Base-by-base conservation (phyloP, 2,113 vertebrate genomes). In the Podarcis muralis region DNA sequence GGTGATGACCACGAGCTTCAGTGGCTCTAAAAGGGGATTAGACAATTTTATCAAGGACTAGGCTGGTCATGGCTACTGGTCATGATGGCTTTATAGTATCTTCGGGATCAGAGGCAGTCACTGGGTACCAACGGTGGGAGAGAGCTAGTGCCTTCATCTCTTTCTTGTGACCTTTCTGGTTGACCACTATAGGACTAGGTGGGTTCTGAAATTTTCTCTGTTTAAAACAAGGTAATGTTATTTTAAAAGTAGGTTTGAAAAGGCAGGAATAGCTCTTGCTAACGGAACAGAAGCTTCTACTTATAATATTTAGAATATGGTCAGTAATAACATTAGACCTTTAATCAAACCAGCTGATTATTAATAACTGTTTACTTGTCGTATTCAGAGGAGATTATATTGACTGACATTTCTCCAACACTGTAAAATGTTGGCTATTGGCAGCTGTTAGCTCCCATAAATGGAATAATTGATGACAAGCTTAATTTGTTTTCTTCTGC, bases 361-460 rank as follows among this genome's bases (percentile, higher is more conserved):
- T 84, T 93, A 90, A 57, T 82, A 93, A 90, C 77, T 77, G 22
- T 78, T 93, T 92, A 40, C 86, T 95, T 94, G 74, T 90, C 83
- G 57, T 87, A 25, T 76, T 69, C 82, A 68, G 72, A 86, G n/a
- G 81, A 86, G 85, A 69, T 83, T 91, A 83, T 89, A 53, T 91
- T 88, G 93, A 93, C 90, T 90, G 87, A 88, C 0, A 0, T 89
- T 72, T 92, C 40, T 86, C 2, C 2, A 66, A 80, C 43, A 90
- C 86, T 66, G 27, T 78, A 90, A 92, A 90, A 75, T 87, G 22
- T 7, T 91, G 8, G 72, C 3, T 69, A 87, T 81, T 93, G 88
- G 83, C 80, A 84, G 89, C 48, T 88, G 25, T 90, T 93, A 94
- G 81, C 32, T 90, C 12, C 32, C 84, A 88, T 53, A 66, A 40